Evolutionary conservation across 2,888 invertebrate species (phyloP).

Genomic region (Melinaea menophilus): DNA sequence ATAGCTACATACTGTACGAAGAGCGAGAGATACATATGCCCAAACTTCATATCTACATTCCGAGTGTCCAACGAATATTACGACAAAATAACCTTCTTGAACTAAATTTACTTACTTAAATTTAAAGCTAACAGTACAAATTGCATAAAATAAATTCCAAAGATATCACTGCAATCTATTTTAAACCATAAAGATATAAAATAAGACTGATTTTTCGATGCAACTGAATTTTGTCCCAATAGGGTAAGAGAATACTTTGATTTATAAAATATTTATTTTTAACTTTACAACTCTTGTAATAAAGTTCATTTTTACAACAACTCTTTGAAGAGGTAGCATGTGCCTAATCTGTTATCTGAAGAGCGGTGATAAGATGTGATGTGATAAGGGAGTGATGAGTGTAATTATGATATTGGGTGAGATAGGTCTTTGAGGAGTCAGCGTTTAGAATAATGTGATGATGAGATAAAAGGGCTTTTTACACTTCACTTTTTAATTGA

Average conservation of each 20-base stretch:
- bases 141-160: neutral
- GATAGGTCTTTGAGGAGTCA: constrained; percentile 18
- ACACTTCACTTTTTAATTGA: neutral
- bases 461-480: constrained; percentile 15
- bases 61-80: too few species aligned
- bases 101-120: neutral
- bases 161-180: neutral
- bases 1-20: too few species aligned
- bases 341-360: constrained; percentile 35
- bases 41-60: too few species aligned
- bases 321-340: constrained; percentile 15
- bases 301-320: constrained; percentile 5
- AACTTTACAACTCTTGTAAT: neutral
- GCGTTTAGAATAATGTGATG: constrained; percentile 25
- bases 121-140: constrained; percentile 1
- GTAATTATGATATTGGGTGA: constrained; percentile 36
- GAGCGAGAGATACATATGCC: too few species aligned
- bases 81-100: neutral
- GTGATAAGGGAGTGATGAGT: constrained; percentile 14
- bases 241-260: constrained; percentile 7
- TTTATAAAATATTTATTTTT: neutral
- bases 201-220: neutral
- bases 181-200: neutral
- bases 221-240: neutral
- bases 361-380: constrained; percentile 29